A percentile compares a stretch with the other conserved stretches of the same genome.
These are phyloP conservation scores for Pterois miles DNA, from an alignment of 2,797 vertebrate genomes.

Conservation along the genomic window DNA sequence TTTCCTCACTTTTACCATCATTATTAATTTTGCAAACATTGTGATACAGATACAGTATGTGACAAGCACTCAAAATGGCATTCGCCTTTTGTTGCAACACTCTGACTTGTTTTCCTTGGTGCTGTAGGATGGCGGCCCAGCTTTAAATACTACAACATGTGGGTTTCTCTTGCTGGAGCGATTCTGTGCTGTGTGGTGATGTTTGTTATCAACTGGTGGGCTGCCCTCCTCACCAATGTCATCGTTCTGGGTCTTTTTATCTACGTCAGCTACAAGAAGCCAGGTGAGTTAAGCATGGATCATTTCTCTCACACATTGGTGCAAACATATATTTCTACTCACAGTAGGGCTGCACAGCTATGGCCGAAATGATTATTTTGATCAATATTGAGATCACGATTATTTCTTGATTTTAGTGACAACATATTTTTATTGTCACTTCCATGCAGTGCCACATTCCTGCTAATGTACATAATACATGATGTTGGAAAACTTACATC, in stretches of 20 bases:
- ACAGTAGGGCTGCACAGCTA: too few species aligned
- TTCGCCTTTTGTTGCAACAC: not conserved
- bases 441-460: not conserved
- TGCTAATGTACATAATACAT: too few species aligned
- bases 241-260: conserved; percentile 97
- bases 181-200: conserved; percentile 96
- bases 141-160: conserved; percentile 99
- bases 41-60: not conserved
- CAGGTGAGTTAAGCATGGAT: conserved; percentile 82
- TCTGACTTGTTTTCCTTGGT: conserved; percentile 20
- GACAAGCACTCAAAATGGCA: not conserved
- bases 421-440: not conserved
- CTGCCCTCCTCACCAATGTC: conserved; percentile 94
- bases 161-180: conserved; percentile 95
- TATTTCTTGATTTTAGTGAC: too few species aligned
- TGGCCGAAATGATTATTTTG: too few species aligned
- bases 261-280: conserved; percentile 99
- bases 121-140: conserved; percentile 95
- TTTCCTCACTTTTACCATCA: conserved; percentile 24
- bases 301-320: not conserved
- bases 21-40: not conserved
- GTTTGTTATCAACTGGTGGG: conserved; percentile 99
- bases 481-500: too few species aligned
- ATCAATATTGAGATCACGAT: too few species aligned
- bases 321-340: not conserved